Conservation (phyloP, 2,113 vertebrate genomes). For the Procavia capensis region DNA sequence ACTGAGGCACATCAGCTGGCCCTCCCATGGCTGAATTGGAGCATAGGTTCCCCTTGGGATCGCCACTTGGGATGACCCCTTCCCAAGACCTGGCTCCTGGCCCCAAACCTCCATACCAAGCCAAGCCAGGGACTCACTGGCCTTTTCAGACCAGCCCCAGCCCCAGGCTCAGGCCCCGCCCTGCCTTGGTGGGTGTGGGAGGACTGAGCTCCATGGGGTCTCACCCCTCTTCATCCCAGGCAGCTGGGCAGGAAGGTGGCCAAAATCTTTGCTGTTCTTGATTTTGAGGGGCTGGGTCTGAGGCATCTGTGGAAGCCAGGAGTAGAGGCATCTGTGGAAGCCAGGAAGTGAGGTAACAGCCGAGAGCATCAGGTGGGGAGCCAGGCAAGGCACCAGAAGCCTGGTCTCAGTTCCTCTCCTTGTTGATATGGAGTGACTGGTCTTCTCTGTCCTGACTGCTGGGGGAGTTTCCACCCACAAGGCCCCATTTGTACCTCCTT, state of each 20-base stretch:
- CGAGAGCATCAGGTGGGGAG: not conserved
- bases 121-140: too few relatives aligned
- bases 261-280: not conserved
- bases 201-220: not conserved
- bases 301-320: conserved; percentile 43
- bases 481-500: not conserved
- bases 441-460: too few relatives aligned
- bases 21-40: not conserved
- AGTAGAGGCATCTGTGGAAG: not conserved
- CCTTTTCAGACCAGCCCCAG: not conserved
- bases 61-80: too few relatives aligned
- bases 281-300: conserved; percentile 19
- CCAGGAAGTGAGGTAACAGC: not conserved
- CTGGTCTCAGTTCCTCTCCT: not conserved
- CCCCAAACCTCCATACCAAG: not conserved
- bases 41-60: too few relatives aligned
- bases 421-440: not conserved
- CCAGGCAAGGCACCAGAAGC: not conserved
- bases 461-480: not conserved
- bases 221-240: not conserved
- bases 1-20: not conserved
- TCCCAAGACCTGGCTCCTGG: too few relatives aligned
- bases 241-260: conserved; percentile 8
- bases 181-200: not conserved
- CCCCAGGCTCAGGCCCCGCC: not conserved